A percentile compares a stretch with the other conserved stretches of the same genome.
These are phyloP conservation scores for Oophaga pumilio DNA, from an alignment of 2,113 vertebrate species.

Conservation along the genomic window DNA sequence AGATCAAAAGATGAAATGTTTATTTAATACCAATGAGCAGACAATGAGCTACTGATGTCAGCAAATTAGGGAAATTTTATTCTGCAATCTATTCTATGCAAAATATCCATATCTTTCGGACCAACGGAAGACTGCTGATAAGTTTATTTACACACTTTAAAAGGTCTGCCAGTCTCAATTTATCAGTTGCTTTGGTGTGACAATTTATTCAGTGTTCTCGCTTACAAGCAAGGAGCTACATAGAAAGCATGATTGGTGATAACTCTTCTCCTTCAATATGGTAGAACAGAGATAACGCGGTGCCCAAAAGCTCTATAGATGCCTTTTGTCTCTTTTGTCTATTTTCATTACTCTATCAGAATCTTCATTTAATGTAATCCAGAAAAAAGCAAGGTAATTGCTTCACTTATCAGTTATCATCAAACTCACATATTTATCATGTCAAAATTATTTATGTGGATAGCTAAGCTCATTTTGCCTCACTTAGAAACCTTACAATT, in stretches of 20 bases:
- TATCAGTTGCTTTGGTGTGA: slow-evolving; percentile 84
- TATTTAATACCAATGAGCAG: slow-evolving; percentile 62
- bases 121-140: slow-evolving; percentile 67
- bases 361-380: slow-evolving; percentile 88
- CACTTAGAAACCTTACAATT: slow-evolving; percentile 80
- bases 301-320: slow-evolving; percentile 80
- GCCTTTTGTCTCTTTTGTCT: slow-evolving; percentile 84
- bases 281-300: slow-evolving; percentile 84
- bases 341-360: slow-evolving; percentile 86
- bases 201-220: slow-evolving; percentile 84
- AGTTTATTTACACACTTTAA: slow-evolving; percentile 80
- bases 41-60: slow-evolving; percentile 63
- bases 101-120: slow-evolving; percentile 65
- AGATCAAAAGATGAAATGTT: slow-evolving; percentile 57
- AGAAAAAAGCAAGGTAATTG: slow-evolving; percentile 85
- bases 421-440: slow-evolving; percentile 78
- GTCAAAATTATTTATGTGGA: slow-evolving; percentile 89
- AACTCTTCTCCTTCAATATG: slow-evolving; percentile 85
- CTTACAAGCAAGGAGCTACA: slow-evolving; percentile 82
- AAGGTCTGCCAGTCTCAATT: slow-evolving; percentile 81
- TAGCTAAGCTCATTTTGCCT: slow-evolving; percentile 79
- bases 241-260: slow-evolving; percentile 83
- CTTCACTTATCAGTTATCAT: slow-evolving; percentile 86
- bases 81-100: slow-evolving; percentile 63
- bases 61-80: slow-evolving; percentile 64